Base-by-base conservation (phyloP, 2,113 vertebrate species). In the Dascyllus trimaculatus region DNA sequence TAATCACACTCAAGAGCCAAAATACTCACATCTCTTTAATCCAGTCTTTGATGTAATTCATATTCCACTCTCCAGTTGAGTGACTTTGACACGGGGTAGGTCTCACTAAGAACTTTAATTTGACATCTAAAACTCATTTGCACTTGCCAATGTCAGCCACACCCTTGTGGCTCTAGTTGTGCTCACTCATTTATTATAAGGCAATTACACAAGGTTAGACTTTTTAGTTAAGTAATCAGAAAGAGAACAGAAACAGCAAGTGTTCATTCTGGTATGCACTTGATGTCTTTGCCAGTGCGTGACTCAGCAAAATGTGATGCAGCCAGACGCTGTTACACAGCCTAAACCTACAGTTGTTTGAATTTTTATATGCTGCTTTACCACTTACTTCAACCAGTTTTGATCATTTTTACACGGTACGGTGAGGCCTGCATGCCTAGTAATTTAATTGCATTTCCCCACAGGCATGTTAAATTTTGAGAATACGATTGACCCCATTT, bases 261-360 rank as follows among this genome's bases (percentile, higher is more conserved):
- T 65, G 73, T 86, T 84, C 62, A 0, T 32, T 74, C 78, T 82
- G 84, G 79, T 72, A 87, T 88, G 82, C 60, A 52, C 65, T 79
- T 83, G 74, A 85, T 84, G 75, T 86, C 57, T 73, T 51, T 86
- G 73, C 82, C 84, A 90, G 58, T 35, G 48, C 77, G 74, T 80
- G 84, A 86, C 72, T 77, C 69, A 77, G 70, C 54, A 67, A 73
- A 81, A 54, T 76, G 45, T 54, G 64, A 75, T 77, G 61, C 72
- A 75, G 71, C 64, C 82, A 72, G 68, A 80, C 71, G 56, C 71
- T 63, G 29, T 58, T 58, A 63, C 45, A 46, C 58, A 52, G 51
- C 46, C 61, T 52, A 45, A 54, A 79, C 63, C 8, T 70, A 62
- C 13, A 24, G 45, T 9, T 29, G 2, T 45, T 48, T 22, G 4